Evolutionary conservation across 2,797 vertebrate species (phyloP), one percentile per base, ranked within the genome.

Genomic region (Mormyrops attenuatus): DNA sequence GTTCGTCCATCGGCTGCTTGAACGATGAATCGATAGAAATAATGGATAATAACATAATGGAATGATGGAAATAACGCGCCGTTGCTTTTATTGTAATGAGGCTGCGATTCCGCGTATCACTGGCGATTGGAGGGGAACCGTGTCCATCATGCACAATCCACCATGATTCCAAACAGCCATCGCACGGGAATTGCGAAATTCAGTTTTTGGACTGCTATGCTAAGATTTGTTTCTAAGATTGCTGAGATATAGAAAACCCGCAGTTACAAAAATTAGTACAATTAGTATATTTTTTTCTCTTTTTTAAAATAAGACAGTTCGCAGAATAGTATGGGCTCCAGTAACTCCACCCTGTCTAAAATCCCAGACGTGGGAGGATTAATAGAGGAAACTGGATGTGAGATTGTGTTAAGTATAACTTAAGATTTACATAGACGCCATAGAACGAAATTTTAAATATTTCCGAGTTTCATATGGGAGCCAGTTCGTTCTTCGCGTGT

Each of bases 371-470:
- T 88, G 0, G 89, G 92, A 63, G 73, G 93, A 89, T 92, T 96
- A 69, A 91, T 95, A 89, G 53, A 92, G 69, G 94, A 96, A 89
- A 95, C 95, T 0, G 95, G 95, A 1, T 95, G 95, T 96, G 91
- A 95, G 95, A 88, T 88, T 41, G 38, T n/a, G 38, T 80, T 80
- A 80, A 80, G 6, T 44, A 44, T 80, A 44, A 80, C 0, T 41
- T 77, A 5, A 84, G 7, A 84, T 20, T 84, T 84, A 84, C 8
- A 85, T 50, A 4, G 11, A 50, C 82, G n/a, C 8, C 82, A 50
- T 22, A 26, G 5, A 22, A 85, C 3, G 41, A 50, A 15, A n/a
- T 82, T 47, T 41, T 22, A 47, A 47, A 38, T 34, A 38, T 80
- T 44, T 80, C 17, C 0, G 17, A 80, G 73, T 80, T 80, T 41